Base-by-base conservation (phyloP, 1,140 invertebrate genomes). In the Lamellibrachia luymesi region DNA sequence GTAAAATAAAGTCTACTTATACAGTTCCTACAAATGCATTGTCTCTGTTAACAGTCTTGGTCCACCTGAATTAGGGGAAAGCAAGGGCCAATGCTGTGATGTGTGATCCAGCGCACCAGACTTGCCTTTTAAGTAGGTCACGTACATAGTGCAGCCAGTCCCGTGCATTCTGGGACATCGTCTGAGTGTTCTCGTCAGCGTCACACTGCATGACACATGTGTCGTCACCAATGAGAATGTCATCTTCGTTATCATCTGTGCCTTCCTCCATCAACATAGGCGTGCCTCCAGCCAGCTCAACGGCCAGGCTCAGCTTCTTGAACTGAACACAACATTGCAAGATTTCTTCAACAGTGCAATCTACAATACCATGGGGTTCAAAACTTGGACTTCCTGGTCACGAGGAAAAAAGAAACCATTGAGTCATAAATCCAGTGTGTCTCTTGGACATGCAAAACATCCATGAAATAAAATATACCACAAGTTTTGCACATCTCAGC, bases 271-370 rank as follows among this genome's bases (percentile, higher is more conserved):
- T 94, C 91, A 96, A 92, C 50, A 95, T 90, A 17, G 95, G 94
- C 50, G 94, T 94, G 2, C 95, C 95, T 2, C 95, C 95, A 27
- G 94, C 95, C 51, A 95, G 93, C 91, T 95, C 95, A 91, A 95
- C 93, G 0, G 95, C 94, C 50, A 95, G 17, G 91, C 92, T 94
- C 94, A 95, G 95, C 93, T 95, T 95, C 93, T 95, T 94, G 90
- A 95, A 95, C 95, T 96, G 92, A 51, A 91, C 6, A 13, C 52
- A 56, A 56, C 52, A 56, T 56, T 56, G 27, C 90, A 49, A 49
- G 90, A 91, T 50, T 7, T 91, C 90, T 91, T 50, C 50, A 49
- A 50, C 27, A 50, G 56, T 13, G 0, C 52, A 51, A 92, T 50
- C 50, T 64, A 93, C 38, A 49, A 90, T 92, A 93, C 2, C 51